A percentile compares a stretch with the other conserved stretches of the same genome.
phyloP scores from a whole-genome alignment of 2,888 invertebrate genomes.

The Tipula lateralis region DNA sequence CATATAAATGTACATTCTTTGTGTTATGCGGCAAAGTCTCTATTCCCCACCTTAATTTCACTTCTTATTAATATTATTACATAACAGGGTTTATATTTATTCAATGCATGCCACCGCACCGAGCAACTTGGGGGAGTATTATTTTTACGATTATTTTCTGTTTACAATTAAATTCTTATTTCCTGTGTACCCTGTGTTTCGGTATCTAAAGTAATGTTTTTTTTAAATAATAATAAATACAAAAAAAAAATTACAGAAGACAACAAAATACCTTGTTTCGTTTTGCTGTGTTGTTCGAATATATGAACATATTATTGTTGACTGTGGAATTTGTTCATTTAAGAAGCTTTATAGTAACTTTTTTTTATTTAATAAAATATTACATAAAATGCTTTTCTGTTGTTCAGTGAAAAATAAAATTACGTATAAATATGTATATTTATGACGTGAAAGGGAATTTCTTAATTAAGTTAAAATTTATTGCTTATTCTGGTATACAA shows the following conservation, averaged over 20 bases:
- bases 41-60: constrained; percentile 5
- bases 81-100: not conserved
- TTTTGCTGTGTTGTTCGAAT: not conserved
- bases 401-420: constrained; percentile 3
- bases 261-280: not conserved
- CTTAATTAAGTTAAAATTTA: constrained; percentile 11
- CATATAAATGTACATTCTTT: not conserved
- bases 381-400: not conserved
- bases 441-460: not conserved
- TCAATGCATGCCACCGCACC: not conserved
- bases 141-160: not conserved
- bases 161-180: not conserved
- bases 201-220: not conserved
- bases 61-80: not conserved
- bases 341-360: not conserved
- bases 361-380: not conserved
- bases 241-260: not conserved
- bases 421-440: not conserved
- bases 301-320: not conserved
- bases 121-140: not conserved
- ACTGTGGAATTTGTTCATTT: not conserved
- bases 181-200: not conserved
- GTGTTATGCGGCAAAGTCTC: not conserved
- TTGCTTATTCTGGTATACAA: not conserved
- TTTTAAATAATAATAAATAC: not conserved